A percentile compares a stretch with the other conserved stretches of the same genome.
phyloP scores from a whole-genome alignment of 30 jellyfish, hydroid and myxozoan species.

The Pelagia noctiluca region DNA sequence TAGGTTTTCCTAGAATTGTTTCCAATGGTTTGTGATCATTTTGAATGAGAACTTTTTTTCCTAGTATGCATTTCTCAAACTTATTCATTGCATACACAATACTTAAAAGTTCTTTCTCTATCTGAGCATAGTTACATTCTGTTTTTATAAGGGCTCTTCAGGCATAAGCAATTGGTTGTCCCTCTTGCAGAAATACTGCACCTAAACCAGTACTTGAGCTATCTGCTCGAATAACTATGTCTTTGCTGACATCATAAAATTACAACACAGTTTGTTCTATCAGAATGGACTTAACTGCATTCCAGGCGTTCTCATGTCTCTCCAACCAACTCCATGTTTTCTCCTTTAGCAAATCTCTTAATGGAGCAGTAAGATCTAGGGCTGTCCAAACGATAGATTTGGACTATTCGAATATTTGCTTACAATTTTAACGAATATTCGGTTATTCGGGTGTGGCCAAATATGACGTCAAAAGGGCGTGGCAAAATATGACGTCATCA shows the following conservation, averaged over 20 bases:
- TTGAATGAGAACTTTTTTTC: slow-evolving; percentile 19
- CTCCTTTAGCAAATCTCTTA: slow-evolving; percentile 18
- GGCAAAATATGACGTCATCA: no score
- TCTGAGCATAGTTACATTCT: slow-evolving; percentile 56
- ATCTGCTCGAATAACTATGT: slow-evolving; percentile 39
- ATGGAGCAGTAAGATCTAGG: slow-evolving; percentile 37
- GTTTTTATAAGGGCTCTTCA: slow-evolving; percentile 51
- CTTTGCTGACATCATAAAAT: slow-evolving; percentile 38
- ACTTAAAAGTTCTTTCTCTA: slow-evolving; percentile 39
- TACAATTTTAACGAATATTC: no score
- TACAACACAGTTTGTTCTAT: slow-evolving; percentile 41
- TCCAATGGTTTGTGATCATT: slow-evolving; percentile 36
- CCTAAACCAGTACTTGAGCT: slow-evolving; percentile 45
- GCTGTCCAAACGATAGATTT: no score
- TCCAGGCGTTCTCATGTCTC: slow-evolving; percentile 49
- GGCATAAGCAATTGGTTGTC: slow-evolving; percentile 67
- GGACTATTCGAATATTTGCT: no score
- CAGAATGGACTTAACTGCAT: slow-evolving; percentile 33
- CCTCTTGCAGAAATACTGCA: slow-evolving; percentile 53
- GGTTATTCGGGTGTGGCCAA: no score
- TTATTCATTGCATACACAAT: slow-evolving; percentile 39
- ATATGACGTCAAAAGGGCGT: no score
- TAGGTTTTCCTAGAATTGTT: slow-evolving; percentile 22
- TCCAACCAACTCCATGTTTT: slow-evolving; percentile 24
- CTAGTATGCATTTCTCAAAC: slow-evolving; percentile 35